Evolutionary conservation across 2,113 vertebrate genomes (phyloP), one percentile per base, ranked within the genome.

Genomic region (Leptocoma aspasia): DNA sequence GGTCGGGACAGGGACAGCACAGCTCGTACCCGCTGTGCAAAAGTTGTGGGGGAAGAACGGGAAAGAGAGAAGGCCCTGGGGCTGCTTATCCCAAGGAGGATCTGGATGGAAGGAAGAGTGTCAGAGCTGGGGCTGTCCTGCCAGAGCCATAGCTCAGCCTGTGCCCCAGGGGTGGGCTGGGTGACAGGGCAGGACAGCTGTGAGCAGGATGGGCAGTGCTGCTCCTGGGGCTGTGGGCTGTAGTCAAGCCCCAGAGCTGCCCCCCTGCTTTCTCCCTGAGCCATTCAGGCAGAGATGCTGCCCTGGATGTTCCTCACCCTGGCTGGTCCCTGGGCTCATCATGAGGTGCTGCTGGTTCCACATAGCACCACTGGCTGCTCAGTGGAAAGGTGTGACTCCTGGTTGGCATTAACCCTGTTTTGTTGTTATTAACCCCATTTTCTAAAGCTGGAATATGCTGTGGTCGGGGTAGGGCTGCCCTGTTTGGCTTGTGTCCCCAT

Each of bases 1-100:
- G 92, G 64, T 59, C 53, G 42, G 92, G 71, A 72, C 8, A 2
- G 96, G 96, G 93, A 91, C 87, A 80, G 93, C 91, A 91, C 96
- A 76, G 93, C 65, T 54, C 1, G 86, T 91, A 94, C 95, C 61
- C 1, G n/a, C 94, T 1, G 3, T 30, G 89, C 8, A 1, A 47
- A 52, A 78, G 20, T 19, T 1, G 2, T 47, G 60, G 56, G 47
- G 91, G 60, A 77, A 89, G 86, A 86, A 64, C 33, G 8, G n/a
- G 68, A 69, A 16, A 37, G 47, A 52, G 59, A 81, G 20, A 45
- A 84, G 26, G 91, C 53, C 41, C 61, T n/a, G 60, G 47, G 77
- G 89, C 68, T 92, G 89, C 44, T 78, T 90, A 70, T 39, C 59
- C 19, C 5, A 3, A 59, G 57, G 68, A 86, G 24, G 26, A 65